These are phyloP conservation scores for Chirona hameri DNA, from an alignment of 2,888 invertebrate genomes.

Conservation along the genomic window DNA sequence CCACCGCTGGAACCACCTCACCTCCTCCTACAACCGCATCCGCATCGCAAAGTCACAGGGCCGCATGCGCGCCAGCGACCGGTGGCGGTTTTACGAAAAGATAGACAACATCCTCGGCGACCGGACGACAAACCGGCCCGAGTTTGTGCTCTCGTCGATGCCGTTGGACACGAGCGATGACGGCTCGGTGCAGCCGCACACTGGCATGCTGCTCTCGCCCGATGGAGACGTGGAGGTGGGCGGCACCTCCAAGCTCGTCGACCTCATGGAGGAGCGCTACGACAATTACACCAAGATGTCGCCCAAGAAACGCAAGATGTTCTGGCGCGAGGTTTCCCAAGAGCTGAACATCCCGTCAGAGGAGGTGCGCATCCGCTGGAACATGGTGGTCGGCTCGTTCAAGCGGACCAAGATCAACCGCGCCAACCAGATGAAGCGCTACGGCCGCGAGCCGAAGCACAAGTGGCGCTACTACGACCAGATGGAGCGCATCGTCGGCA, in stretches of 20 bases:
- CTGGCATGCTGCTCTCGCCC: not conserved
- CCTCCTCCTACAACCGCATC: not conserved
- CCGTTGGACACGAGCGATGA: not conserved
- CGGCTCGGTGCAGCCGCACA: not conserved
- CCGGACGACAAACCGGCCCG: not conserved
- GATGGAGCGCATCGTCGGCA: not conserved
- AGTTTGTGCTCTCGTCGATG: slow-evolving; percentile 6
- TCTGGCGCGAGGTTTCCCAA: not conserved
- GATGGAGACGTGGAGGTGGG: not conserved
- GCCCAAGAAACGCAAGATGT: slow-evolving; percentile 4
- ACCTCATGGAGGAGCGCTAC: slow-evolving; percentile 5
- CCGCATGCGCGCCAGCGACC: not conserved
- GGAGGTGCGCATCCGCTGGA: slow-evolving; percentile 9
- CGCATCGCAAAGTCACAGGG: not conserved
- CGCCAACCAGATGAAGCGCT: too few species aligned
- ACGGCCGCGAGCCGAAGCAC: not conserved
- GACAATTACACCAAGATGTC: not conserved
- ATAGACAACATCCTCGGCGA: not conserved
- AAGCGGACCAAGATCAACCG: not conserved
- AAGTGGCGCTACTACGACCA: slow-evolving; percentile 2
- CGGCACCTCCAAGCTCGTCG: not conserved
- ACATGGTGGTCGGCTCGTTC: slow-evolving; percentile 13
- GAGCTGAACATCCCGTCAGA: not conserved
- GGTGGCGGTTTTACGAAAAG: not conserved
- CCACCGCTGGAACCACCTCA: not conserved